These are phyloP conservation scores for Plectus sambesii DNA, from an alignment of 1,140 invertebrate genomes.

Conservation along the genomic window DNA sequence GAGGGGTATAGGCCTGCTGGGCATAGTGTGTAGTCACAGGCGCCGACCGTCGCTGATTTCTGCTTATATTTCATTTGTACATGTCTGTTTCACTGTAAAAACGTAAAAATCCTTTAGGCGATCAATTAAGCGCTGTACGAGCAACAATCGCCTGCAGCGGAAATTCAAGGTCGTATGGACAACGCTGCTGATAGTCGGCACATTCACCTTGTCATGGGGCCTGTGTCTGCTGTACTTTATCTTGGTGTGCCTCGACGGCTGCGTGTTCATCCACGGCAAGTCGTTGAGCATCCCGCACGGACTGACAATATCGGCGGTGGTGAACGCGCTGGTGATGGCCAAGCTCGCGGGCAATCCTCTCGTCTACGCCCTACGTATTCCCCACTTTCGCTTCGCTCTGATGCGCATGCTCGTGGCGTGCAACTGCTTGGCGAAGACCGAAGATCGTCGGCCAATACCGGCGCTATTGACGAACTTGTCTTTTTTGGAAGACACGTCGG, in stretches of 20 bases:
- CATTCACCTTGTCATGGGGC: slow-evolving; percentile 35
- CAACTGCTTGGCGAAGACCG: too few species aligned
- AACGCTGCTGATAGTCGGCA: slow-evolving; percentile 33
- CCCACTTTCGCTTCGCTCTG: slow-evolving; percentile 34
- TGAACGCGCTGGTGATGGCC: slow-evolving; percentile 23
- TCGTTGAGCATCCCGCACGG: slow-evolving; percentile 8
- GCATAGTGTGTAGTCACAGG: slow-evolving; percentile 11
- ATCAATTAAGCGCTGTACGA: too few species aligned
- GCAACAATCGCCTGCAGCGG: slow-evolving; percentile 32
- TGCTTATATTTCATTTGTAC: too few species aligned
- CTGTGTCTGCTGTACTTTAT: slow-evolving; percentile 36
- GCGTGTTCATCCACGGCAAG: slow-evolving; percentile 28
- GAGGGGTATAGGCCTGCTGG: slow-evolving; percentile 8
- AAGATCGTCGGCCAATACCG: too few species aligned
- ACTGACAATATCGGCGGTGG: not conserved
- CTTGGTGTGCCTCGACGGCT: slow-evolving; percentile 33
- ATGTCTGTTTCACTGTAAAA: too few species aligned
- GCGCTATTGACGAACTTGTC: too few species aligned
- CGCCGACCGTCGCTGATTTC: too few species aligned
- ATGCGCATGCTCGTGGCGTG: too few species aligned
- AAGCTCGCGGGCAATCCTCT: slow-evolving; percentile 34
- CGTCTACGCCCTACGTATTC: slow-evolving; percentile 34
- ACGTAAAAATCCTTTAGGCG: too few species aligned
- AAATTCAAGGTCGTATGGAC: slow-evolving; percentile 35
- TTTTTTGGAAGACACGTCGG: too few species aligned